A percentile compares a stretch with the other conserved stretches of the same genome.
Conservation (phyloP, 2,888 invertebrate species). For the Elysia crispata region DNA sequence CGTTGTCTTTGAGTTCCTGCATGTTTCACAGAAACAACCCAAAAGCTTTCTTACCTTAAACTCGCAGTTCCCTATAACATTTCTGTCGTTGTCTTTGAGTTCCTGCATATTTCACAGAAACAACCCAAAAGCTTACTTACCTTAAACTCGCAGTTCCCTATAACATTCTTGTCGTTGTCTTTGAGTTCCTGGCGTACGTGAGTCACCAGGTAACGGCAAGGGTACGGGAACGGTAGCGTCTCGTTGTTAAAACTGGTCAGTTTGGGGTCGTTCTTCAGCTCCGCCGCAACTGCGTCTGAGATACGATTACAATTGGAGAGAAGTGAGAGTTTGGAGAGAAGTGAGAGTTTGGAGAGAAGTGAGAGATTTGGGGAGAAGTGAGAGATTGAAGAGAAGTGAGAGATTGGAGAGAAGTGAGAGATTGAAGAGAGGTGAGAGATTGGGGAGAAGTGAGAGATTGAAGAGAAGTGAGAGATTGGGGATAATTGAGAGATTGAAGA, state of each 20-base stretch:
- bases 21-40: neutral
- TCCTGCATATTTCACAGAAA: neutral
- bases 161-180: neutral
- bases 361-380: too few relatives aligned
- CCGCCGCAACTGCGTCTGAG: conserved; percentile 15
- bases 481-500: too few relatives aligned
- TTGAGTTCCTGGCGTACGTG: conserved; percentile 1
- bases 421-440: too few relatives aligned
- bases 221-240: conserved; percentile 16
- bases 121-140: too few relatives aligned
- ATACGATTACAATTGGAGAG: too few relatives aligned
- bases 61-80: conserved; percentile 11
- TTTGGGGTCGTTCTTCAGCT: conserved; percentile 31
- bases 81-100: neutral
- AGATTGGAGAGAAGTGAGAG: too few relatives aligned
- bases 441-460: too few relatives aligned
- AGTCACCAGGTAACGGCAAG: conserved; percentile 18
- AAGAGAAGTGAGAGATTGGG: too few relatives aligned
- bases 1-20: neutral
- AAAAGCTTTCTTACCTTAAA: conserved; percentile 12
- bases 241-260: conserved; percentile 26
- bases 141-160: conserved; percentile 23
- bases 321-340: too few relatives aligned
- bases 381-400: too few relatives aligned
- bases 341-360: too few relatives aligned